Percentiles rank a stretch among this genome's conserved stretches.
Conservation (phyloP, 2,797 vertebrate genomes). For the Setipinna tenuifilis region DNA sequence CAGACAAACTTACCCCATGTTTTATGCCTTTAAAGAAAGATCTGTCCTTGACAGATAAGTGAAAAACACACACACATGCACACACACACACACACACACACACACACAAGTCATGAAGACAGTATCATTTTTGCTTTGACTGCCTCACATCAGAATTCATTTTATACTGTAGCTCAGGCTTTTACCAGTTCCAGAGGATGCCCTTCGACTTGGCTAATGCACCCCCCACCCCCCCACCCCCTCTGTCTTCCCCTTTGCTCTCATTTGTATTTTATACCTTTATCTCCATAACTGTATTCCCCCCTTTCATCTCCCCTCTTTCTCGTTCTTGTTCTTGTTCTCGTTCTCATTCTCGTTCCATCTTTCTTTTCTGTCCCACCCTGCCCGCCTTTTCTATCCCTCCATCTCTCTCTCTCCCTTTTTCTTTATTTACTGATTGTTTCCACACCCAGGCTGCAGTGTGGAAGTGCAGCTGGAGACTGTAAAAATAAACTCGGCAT, state of each 20-base stretch:
- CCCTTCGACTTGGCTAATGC: slow-evolving; percentile 52
- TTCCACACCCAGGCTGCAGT: slow-evolving; percentile 63
- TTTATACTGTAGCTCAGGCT: slow-evolving; percentile 44
- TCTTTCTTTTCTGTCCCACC: slow-evolving; percentile 3
- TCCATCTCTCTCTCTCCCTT: slow-evolving; percentile 12
- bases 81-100: slow-evolving; percentile 15
- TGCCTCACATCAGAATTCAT: slow-evolving; percentile 40
- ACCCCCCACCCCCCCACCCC: slow-evolving; percentile 37
- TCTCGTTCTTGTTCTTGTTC: neutral
- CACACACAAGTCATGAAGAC: slow-evolving; percentile 12
- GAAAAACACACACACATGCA: slow-evolving; percentile 34
- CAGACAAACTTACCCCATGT: slow-evolving; percentile 40
- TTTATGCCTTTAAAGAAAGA: slow-evolving; percentile 31
- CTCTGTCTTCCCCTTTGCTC: slow-evolving; percentile 41
- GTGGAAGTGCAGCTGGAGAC: slow-evolving; percentile 73
- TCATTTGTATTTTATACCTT: neutral
- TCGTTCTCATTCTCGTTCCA: slow-evolving; percentile 39
- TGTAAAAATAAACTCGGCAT: slow-evolving; percentile 77
- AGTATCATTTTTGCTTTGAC: neutral
- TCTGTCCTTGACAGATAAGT: slow-evolving; percentile 53
- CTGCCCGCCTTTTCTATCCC: neutral
- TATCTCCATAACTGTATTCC: neutral
- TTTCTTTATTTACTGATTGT: slow-evolving; percentile 65
- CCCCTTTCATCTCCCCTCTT: neutral
- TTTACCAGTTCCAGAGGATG: slow-evolving; percentile 53